Percentiles rank a stretch among this genome's conserved stretches.
Conservation (phyloP, 2,888 invertebrate species). For the Lycophotia porphyrea region DNA sequence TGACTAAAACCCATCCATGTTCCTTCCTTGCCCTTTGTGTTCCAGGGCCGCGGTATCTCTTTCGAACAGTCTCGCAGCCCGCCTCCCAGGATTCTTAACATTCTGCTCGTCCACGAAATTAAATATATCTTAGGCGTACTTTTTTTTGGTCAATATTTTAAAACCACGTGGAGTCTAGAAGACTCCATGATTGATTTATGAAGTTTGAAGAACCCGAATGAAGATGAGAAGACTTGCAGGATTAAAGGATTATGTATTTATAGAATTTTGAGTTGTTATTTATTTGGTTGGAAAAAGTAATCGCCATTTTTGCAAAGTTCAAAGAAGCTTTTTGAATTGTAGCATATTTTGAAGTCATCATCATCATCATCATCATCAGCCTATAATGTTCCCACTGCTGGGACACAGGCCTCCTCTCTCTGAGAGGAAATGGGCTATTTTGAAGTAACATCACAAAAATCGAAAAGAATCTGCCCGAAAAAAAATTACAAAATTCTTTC, state of each 20-base stretch:
- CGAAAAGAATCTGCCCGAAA: neutral
- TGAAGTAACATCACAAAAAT: neutral
- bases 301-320: neutral
- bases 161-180: neutral
- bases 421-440: no score
- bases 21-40: no score
- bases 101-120: neutral
- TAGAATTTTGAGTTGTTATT: neutral
- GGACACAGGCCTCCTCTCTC: no score
- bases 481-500: neutral
- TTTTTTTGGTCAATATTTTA: neutral
- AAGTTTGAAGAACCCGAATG: neutral
- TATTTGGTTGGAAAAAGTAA: neutral
- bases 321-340: neutral
- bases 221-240: neutral
- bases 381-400: no score
- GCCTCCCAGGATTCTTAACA: no score
- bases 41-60: no score
- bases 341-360: no score
- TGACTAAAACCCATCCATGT: no score
- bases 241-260: neutral
- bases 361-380: no score
- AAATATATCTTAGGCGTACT: neutral
- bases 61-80: no score
- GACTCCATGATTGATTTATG: neutral